phyloP scores from a whole-genome alignment of 1,140 invertebrate genomes.

The Musca vetustissima region DNA sequence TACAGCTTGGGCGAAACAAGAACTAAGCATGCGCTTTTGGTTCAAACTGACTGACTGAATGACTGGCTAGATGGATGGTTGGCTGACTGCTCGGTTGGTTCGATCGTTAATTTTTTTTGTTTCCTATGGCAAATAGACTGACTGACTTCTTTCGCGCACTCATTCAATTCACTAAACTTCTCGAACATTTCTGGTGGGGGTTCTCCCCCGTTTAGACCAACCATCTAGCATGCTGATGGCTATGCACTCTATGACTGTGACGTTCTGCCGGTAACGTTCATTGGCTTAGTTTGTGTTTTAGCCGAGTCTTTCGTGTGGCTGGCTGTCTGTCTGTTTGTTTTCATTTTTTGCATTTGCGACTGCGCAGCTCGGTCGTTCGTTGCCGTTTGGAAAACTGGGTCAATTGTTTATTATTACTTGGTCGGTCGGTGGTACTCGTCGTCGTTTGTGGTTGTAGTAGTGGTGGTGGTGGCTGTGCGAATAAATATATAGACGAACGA shows the following conservation, averaged over 20 bases:
- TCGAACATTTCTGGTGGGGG: not conserved
- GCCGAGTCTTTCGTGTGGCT: too few species aligned
- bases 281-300: slow-evolving; percentile 6
- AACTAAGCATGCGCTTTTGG: slow-evolving; percentile 18
- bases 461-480: not conserved
- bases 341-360: slow-evolving; percentile 1
- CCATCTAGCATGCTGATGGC: not conserved
- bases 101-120: too few species aligned
- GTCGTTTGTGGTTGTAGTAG: slow-evolving; percentile 4
- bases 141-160: slow-evolving; percentile 15
- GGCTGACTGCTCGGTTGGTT: too few species aligned
- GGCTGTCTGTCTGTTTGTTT: too few species aligned
- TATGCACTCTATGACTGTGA: not conserved
- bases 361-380: slow-evolving; percentile 32
- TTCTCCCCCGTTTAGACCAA: not conserved
- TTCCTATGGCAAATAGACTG: not conserved
- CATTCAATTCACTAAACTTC: slow-evolving; percentile 14
- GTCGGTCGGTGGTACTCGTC: too few species aligned
- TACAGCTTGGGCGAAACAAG: not conserved
- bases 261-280: slow-evolving; percentile 14
- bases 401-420: slow-evolving; percentile 43
- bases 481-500: too few species aligned
- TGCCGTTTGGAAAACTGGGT: slow-evolving; percentile 53
- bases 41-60: not conserved
- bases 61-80: too few species aligned